Evolutionary conservation across 2,113 vertebrate genomes (phyloP), one percentile per base, ranked within the genome.

Genomic region (Micromys minutus): DNA sequence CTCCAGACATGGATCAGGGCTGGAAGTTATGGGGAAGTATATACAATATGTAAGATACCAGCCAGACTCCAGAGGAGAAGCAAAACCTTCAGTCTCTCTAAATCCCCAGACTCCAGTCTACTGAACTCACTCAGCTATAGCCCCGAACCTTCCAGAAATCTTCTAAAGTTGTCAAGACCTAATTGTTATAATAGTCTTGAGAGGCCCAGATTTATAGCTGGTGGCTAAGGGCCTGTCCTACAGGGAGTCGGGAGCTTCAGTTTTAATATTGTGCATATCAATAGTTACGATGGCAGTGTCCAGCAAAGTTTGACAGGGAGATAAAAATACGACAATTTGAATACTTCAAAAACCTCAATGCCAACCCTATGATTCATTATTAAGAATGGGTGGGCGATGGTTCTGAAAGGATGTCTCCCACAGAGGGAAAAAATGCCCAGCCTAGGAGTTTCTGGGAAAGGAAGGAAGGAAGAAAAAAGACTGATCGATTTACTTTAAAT

Each of bases 291-390:
- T 45, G 26, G 94, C 96, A 97, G 88, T 97, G 96, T 98, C 98
- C 98, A 98, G 94, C 97, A 97, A 98, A 92, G 93, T 97, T 97
- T 94, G 75, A 94, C 94, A 94, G 96, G 74, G 79, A 95, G 93
- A 97, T 94, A 92, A 92, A 87, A 92, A 87, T 95, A 91, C 97
- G 88, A 12, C 65, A 92, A 87, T 84, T 34, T 94, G 93, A 97
- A 93, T 95, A 94, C 96, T 81, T 95, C 59, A 92, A 97, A 90
- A 96, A 88, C 65, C 47, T 75, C 96, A 93, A 95, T 93, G 81
- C 55, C 61, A 91, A 86, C 39, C 21, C 81, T 86, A 76, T 87
- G 67, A 90, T 59, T 94, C 61, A 96, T 97, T 96, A 96, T 76
- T 95, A 92, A 96, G 50, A 15, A 93, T 92, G 77, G 57, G 92